These are phyloP conservation scores for Drosophila grimshawi DNA, from an alignment of 1,140 invertebrate genomes.

Conservation along the genomic window DNA sequence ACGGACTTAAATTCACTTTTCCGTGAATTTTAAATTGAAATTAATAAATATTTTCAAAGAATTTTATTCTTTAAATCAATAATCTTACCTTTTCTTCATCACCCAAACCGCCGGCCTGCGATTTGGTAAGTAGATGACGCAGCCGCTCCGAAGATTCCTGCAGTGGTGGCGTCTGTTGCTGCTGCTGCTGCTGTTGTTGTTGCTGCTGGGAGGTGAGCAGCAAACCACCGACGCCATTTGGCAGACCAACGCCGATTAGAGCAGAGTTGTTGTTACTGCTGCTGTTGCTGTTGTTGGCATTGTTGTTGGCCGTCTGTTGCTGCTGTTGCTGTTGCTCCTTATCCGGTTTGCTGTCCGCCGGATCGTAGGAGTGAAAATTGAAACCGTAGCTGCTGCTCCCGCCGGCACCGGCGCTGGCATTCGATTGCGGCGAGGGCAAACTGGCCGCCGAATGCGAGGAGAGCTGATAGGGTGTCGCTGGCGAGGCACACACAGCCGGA, in stretches of 20 bases:
- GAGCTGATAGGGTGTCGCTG: conserved; percentile 80
- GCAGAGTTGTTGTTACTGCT: conserved; percentile 50
- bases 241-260: conserved; percentile 41
- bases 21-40: too few species aligned
- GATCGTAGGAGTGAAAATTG: conserved; percentile 69
- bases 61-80: neutral
- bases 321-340: conserved; percentile 67
- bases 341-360: conserved; percentile 65
- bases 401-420: conserved; percentile 84
- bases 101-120: conserved; percentile 73
- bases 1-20: too few species aligned
- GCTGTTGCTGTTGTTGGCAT: conserved; percentile 75
- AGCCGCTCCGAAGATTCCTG: conserved; percentile 87
- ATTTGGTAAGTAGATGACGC: conserved; percentile 87
- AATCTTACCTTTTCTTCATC: conserved; percentile 84
- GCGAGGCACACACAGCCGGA: conserved; percentile 82
- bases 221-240: conserved; percentile 62
- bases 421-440: conserved; percentile 82
- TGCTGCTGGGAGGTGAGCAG: conserved; percentile 46
- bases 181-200: conserved; percentile 34
- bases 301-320: conserved; percentile 57
- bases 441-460: conserved; percentile 80
- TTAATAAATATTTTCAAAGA: too few species aligned
- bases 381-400: conserved; percentile 71
- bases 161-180: conserved; percentile 47